phyloP scores from a whole-genome alignment of 2,888 invertebrate genomes.

The Leptinotarsa juncta region DNA sequence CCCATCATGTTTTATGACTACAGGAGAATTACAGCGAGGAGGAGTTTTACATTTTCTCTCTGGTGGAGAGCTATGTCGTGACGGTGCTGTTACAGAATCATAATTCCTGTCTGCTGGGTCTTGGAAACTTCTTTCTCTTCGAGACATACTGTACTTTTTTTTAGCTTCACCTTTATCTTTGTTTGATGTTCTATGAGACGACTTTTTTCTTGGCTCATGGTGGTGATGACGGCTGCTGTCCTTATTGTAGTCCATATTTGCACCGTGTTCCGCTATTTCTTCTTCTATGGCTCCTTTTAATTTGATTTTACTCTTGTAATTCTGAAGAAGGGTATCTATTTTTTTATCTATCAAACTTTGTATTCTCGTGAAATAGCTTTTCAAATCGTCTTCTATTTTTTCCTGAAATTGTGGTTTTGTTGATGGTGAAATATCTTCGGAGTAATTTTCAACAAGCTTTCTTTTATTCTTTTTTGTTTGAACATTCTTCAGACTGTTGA shows the following conservation, averaged over 20 bases:
- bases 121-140: neutral
- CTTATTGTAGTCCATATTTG: neutral
- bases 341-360: constrained; percentile 49
- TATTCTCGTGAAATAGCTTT: constrained; percentile 47
- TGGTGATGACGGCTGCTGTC: constrained; percentile 6
- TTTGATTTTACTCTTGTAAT: constrained; percentile 30
- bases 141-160: neutral
- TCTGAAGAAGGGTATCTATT: constrained; percentile 40
- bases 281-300: constrained; percentile 20
- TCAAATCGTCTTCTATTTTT: constrained; percentile 48
- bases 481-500: neutral
- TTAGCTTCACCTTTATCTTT: neutral
- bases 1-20: neutral
- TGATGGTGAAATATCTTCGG: neutral
- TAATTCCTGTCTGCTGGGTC: neutral
- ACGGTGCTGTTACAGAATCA: neutral
- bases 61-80: neutral
- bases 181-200: neutral
- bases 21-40: neutral
- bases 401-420: constrained; percentile 25
- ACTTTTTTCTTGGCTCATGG: neutral
- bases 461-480: neutral
- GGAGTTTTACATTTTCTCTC: neutral
- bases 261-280: neutral
- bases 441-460: constrained; percentile 2